Evolutionary conservation across 1,140 invertebrate species (phyloP), one percentile per base, ranked within the genome.

Genomic region (Drosophila arizonae): DNA sequence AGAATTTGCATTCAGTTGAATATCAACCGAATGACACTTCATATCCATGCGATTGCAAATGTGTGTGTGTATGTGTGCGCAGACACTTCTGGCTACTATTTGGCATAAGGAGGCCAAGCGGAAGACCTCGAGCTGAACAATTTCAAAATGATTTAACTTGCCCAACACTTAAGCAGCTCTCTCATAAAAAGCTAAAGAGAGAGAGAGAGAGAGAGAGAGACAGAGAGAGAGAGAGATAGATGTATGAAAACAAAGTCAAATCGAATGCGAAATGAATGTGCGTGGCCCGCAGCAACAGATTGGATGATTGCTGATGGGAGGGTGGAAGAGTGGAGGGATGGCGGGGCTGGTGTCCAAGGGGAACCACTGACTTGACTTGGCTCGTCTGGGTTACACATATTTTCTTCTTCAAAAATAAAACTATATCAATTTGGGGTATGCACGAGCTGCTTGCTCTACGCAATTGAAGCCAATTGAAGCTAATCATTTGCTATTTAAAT

Each of bases 381-480:
- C 15, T 51, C 24, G 1, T 36, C 33, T 15, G 17, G 15, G 4
- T 72, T 56, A 15, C 11, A 39, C 36, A 39, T 52, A 6, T 58
- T 17, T 55, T 60, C 50, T 33, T 26, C n/a, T 9, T 33, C 33
- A 33, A 33, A 33, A 33, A 39, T 17, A 62, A 70, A 61, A 52
- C 43, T 51, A 51, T 60, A 69, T 78, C 69, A 81, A 77, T 82
- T 76, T 73, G 80, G 77, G 72, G 28, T 54, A 79, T 67, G 67
- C 69, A 72, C 55, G 48, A 67, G 62, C 61, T 54, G 55, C 46
- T 66, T 54, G 55, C 46, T 58, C 62, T 26, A 70, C 55, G 70
- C 81, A 86, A 86, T 86, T 86, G 81, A 87, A 86, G 75, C 79
- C 81, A 86, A 86, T 86, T 86, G 81, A 86, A 77, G 81, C 81